A percentile compares a stretch with the other conserved stretches of the same genome.
These are phyloP conservation scores for Stenchaetothrips biformis DNA, from an alignment of 2,888 invertebrate species.

Conservation along the genomic window DNA sequence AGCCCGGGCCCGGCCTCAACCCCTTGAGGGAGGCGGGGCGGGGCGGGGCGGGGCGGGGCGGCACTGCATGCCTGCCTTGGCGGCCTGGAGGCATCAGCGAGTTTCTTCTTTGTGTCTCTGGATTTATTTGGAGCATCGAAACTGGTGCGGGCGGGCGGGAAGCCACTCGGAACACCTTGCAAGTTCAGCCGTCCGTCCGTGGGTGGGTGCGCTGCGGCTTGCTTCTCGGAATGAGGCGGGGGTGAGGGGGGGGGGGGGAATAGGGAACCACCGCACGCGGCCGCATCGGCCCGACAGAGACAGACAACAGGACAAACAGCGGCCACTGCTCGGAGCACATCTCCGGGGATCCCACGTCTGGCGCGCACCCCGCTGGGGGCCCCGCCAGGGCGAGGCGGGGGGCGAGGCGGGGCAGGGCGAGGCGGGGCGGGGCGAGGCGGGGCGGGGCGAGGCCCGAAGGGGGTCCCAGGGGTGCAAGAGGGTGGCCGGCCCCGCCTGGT, in stretches of 20 bases:
- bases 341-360: not conserved
- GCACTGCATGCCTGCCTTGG: not conserved
- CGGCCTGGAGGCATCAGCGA: not conserved
- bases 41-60: not conserved
- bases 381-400: not conserved
- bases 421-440: not conserved
- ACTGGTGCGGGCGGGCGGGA: too few relatives aligned
- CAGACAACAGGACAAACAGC: slow-evolving; percentile 15
- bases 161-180: too few relatives aligned
- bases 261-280: not conserved
- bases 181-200: too few relatives aligned
- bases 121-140: too few relatives aligned
- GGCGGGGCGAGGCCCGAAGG: not conserved
- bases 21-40: not conserved
- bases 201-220: too few relatives aligned
- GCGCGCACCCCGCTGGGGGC: not conserved
- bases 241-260: not conserved
- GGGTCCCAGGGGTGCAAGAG: too few relatives aligned
- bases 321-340: not conserved
- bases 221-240: not conserved
- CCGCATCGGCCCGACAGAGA: slow-evolving; percentile 10
- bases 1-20: not conserved
- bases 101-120: not conserved
- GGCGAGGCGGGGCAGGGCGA: too few relatives aligned
- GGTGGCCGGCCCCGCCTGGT: too few relatives aligned